Conservation (phyloP, 1,140 invertebrate genomes). For the Trichonephila inaurata region DNA sequence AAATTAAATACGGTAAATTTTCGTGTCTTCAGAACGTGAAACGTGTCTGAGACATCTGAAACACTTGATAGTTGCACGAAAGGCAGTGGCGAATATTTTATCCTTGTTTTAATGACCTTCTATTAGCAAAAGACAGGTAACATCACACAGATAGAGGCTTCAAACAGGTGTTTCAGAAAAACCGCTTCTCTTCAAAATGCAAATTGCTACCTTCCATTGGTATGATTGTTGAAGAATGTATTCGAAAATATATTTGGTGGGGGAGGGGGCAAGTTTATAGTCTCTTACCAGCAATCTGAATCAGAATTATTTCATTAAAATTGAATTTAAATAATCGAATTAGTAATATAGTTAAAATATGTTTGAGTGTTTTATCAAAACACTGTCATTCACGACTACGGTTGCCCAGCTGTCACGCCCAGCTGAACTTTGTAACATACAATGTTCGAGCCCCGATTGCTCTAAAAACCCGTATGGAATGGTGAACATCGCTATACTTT, state of each 20-base stretch:
- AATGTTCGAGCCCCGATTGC: no score
- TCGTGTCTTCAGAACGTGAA: slow-evolving; percentile 21
- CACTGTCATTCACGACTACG: no score
- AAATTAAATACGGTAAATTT: slow-evolving; percentile 40
- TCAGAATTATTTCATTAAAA: no score
- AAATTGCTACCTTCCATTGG: background rate
- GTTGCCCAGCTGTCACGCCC: no score
- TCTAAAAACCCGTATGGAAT: no score
- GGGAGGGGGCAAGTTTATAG: no score
- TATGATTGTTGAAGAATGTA: background rate
- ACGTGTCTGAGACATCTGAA: slow-evolving; percentile 10
- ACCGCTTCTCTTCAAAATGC: slow-evolving; percentile 4
- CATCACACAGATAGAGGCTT: background rate
- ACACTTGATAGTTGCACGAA: background rate
- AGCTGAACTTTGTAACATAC: no score
- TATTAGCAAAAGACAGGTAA: slow-evolving; percentile 7
- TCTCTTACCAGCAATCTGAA: no score
- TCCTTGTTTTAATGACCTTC: background rate
- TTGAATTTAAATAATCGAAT: no score
- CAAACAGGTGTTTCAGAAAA: background rate
- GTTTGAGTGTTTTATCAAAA: no score
- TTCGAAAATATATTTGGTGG: background rate
- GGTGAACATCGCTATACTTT: no score
- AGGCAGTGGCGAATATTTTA: background rate
- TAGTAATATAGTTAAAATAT: no score